Percentiles rank a stretch among this genome's conserved stretches.
These are phyloP conservation scores for Drosophila kikkawai DNA, from an alignment of 1,140 invertebrate genomes.

Conservation along the genomic window DNA sequence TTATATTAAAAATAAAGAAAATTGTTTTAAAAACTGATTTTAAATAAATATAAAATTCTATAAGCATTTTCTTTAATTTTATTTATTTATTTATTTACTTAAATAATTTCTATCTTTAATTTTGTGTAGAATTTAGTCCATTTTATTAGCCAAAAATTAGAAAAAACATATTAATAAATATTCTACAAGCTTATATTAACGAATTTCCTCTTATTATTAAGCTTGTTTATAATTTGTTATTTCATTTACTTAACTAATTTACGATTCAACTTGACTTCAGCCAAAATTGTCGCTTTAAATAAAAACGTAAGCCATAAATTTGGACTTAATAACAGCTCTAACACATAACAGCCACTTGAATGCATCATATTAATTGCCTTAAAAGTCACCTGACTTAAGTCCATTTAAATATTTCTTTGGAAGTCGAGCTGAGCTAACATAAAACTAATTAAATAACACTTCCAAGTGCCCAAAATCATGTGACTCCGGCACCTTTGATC, in stretches of 20 bases:
- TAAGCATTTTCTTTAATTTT: too few relatives aligned
- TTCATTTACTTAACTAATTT: neutral
- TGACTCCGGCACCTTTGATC: slow-evolving; percentile 25
- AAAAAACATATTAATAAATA: too few relatives aligned
- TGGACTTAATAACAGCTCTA: slow-evolving; percentile 4
- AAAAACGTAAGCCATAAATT: slow-evolving; percentile 23
- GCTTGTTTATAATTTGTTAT: neutral
- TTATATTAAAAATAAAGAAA: too few relatives aligned
- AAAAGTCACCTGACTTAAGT: slow-evolving; percentile 29
- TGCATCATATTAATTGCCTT: slow-evolving; percentile 32
- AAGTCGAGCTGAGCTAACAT: slow-evolving; percentile 6
- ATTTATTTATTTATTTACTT: too few relatives aligned
- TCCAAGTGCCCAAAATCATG: neutral
- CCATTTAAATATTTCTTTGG: slow-evolving; percentile 27
- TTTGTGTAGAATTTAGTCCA: too few relatives aligned
- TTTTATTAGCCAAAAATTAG: too few relatives aligned
- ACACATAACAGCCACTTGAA: slow-evolving; percentile 22
- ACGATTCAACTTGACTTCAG: neutral
- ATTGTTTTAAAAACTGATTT: too few relatives aligned
- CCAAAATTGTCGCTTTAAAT: slow-evolving; percentile 5
- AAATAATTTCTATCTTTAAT: too few relatives aligned
- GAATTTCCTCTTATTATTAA: neutral
- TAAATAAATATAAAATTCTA: too few relatives aligned
- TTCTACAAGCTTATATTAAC: neutral
- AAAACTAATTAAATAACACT: slow-evolving; percentile 38